Conservation (phyloP, 2,797 vertebrate species). For the Anguilla megastoma region DNA sequence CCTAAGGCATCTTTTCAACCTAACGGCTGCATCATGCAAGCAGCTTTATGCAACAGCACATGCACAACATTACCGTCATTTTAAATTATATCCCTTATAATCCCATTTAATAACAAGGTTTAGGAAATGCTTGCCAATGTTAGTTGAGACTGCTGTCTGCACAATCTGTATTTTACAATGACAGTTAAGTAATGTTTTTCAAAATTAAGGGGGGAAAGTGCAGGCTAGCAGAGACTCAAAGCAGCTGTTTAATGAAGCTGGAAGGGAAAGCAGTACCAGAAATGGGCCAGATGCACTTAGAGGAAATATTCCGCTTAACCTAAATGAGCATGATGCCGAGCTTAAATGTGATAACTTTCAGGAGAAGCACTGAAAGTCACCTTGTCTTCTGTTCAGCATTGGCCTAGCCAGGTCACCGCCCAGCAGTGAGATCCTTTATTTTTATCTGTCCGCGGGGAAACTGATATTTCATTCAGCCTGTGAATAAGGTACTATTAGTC, state of each 20-base stretch:
- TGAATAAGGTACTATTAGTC: background rate
- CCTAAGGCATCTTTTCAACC: background rate
- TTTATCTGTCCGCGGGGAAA: slow-evolving; percentile 11
- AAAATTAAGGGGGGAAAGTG: background rate
- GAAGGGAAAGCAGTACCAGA: background rate
- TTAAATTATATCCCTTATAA: background rate
- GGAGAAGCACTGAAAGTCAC: slow-evolving; percentile 14
- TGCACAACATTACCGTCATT: background rate
- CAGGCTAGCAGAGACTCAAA: background rate
- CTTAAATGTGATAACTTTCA: background rate
- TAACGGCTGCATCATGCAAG: background rate
- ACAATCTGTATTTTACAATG: background rate
- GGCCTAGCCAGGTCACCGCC: background rate
- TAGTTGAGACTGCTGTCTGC: background rate
- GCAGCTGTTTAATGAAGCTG: background rate
- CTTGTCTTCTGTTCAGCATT: background rate
- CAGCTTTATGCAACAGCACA: background rate
- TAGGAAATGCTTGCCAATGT: background rate
- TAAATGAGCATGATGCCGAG: background rate
- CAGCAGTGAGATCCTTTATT: slow-evolving; percentile 21
- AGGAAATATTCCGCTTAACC: background rate
- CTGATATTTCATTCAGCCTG: background rate
- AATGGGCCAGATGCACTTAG: background rate
- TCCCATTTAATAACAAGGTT: background rate
- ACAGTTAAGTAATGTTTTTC: background rate